These are phyloP conservation scores for Aphis gossypii DNA, from an alignment of 1,140 invertebrate genomes.

Conservation along the genomic window DNA sequence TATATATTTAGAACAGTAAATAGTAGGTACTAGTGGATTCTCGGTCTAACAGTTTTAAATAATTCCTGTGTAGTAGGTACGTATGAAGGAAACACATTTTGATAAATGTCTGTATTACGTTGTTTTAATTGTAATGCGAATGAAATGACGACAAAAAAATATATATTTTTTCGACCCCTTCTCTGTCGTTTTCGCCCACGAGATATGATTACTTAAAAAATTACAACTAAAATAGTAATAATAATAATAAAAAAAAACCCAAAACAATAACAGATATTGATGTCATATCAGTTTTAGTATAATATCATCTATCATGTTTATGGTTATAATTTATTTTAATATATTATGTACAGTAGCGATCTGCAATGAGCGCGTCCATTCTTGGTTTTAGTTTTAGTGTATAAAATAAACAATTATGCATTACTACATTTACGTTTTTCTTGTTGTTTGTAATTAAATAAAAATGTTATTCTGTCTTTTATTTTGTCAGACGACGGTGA, in stretches of 20 bases:
- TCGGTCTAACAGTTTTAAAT: constrained; percentile 8
- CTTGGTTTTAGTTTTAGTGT: not conserved
- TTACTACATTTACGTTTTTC: not conserved
- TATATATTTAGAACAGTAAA: not conserved
- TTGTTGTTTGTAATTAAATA: not conserved
- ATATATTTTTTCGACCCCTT: not conserved
- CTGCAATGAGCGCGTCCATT: not conserved
- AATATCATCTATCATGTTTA: not conserved
- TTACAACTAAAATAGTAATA: no score
- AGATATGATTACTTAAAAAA: not conserved
- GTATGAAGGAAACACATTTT: constrained; percentile 21
- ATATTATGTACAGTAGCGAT: not conserved
- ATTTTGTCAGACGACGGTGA: not conserved
- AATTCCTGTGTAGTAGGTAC: not conserved
- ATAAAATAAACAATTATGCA: not conserved
- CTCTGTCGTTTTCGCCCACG: not conserved
- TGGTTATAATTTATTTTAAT: not conserved
- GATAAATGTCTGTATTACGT: not conserved
- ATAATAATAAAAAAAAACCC: no score
- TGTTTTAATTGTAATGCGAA: not conserved
- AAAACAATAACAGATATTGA: not conserved
- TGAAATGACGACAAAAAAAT: not conserved
- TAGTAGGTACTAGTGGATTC: not conserved
- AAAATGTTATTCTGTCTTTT: not conserved
- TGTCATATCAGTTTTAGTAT: not conserved